phyloP scores from a whole-genome alignment of 2,888 invertebrate species.

The Steinernema hermaphroditum region DNA sequence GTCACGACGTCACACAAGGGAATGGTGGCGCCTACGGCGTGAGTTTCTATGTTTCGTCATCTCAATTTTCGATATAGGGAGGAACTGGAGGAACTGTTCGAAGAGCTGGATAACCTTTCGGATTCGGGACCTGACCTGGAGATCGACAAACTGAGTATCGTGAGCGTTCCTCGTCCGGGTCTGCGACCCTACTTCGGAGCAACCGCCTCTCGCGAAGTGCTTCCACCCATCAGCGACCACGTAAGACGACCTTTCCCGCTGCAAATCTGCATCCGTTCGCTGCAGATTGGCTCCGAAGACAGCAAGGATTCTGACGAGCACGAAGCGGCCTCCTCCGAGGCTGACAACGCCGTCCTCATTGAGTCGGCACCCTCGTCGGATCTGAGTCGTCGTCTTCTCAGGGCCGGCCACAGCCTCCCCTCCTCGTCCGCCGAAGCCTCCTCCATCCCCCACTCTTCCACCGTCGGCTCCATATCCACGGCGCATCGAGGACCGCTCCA shows the following conservation, averaged over 20 bases:
- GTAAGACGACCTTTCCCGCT: not conserved
- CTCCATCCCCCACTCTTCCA: constrained; percentile 2
- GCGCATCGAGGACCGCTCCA: not conserved
- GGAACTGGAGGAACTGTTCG: constrained; percentile 70
- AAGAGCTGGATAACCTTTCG: constrained; percentile 91
- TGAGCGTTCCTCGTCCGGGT: constrained; percentile 61
- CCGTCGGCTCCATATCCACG: not conserved
- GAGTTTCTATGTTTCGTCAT: not conserved
- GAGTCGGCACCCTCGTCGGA: not conserved
- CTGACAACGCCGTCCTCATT: not conserved
- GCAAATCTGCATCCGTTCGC: no score
- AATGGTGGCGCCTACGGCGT: constrained; percentile 8
- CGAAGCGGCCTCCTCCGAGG: constrained; percentile 16
- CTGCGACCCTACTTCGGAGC: constrained; percentile 54
- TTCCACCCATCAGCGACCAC: constrained; percentile 45
- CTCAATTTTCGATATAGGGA: constrained; percentile 30
- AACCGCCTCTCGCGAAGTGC: constrained; percentile 34
- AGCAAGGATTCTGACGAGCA: constrained; percentile 27
- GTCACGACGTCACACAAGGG: constrained; percentile 6
- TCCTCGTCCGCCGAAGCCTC: not conserved
- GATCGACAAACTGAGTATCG: constrained; percentile 57
- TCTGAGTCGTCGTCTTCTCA: not conserved
- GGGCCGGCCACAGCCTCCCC: constrained; percentile 4
- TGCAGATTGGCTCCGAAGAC: constrained; percentile 13
- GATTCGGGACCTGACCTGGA: constrained; percentile 78